Evolutionary conservation across 2,797 vertebrate species (phyloP), one percentile per base, ranked within the genome.

Genomic region (Epinephelus awoara): DNA sequence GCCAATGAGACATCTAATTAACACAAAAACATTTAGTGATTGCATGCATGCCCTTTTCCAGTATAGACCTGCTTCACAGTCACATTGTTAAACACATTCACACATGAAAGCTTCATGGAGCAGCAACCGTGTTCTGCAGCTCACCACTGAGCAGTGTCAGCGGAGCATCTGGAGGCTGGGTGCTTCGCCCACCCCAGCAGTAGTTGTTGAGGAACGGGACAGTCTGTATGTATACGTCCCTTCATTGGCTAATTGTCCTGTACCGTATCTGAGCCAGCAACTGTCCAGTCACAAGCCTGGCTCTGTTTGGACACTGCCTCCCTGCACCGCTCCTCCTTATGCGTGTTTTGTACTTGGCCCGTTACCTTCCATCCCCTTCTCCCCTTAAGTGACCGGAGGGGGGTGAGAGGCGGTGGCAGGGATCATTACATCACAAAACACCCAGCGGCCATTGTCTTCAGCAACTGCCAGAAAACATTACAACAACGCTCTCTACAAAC

Each of bases 381-480:
- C 61, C 61, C 64, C 81, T 73, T 67, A 66, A 81, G 72, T 77
- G 83, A 80, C 85, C 29, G 27, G 73, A 80, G 84, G 84, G 88
- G 88, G 75, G 75, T 82, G 87, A 92, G 82, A 92, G 90, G 87
- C 84, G 75, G 91, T 80, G 85, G 90, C 82, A 92, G 87, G 93
- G 92, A 93, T 93, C 86, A 92, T 93, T 87, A 86, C 92, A 93
- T 90, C 92, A 93, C 83, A 90, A 80, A 92, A 67, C 21, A 80
- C 85, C 92, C 83, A n/a, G 47, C 72, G 82, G 93, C 89, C 89
- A 93, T 80, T 76, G 91, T 85, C 84, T 90, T 92, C 85, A 62
- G 92, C 87, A 82, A 82, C 92, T 96, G 95, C 88, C 94, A 95
- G 76, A 78, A 59, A 81, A 49, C 12, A 91, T 96, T 91, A 96